A percentile compares a stretch with the other conserved stretches of the same genome.
Conservation (phyloP, 2,888 invertebrate genomes). For the Chrysolina oricalcia region DNA sequence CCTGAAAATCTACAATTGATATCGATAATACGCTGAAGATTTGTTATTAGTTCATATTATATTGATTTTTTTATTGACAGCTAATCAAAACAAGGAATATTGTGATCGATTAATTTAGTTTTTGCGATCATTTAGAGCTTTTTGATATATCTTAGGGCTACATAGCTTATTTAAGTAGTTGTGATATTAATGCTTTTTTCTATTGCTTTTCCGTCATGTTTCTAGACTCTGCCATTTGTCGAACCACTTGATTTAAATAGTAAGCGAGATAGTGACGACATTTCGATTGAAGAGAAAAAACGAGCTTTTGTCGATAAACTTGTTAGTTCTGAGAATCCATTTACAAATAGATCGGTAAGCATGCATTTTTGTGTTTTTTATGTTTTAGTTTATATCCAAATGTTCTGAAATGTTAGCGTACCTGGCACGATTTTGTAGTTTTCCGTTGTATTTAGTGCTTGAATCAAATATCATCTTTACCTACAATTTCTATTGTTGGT, state of each 20-base stretch:
- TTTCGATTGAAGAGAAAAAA: slow-evolving; percentile 63
- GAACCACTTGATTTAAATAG: slow-evolving; percentile 67
- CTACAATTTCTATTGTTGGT: no score
- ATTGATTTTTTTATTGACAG: no score
- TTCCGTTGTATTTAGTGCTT: slow-evolving; percentile 4
- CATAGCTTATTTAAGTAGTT: background rate
- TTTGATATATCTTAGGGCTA: background rate
- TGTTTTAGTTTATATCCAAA: slow-evolving; percentile 6
- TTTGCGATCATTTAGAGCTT: background rate
- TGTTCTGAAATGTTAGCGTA: background rate
- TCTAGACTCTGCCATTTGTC: slow-evolving; percentile 66
- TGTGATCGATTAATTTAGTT: no score
- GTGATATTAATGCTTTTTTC: slow-evolving; percentile 44
- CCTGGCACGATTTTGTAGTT: background rate
- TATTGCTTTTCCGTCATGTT: slow-evolving; percentile 55
- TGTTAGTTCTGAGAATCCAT: slow-evolving; percentile 64
- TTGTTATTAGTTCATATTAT: no score
- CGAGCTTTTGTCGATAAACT: slow-evolving; percentile 66
- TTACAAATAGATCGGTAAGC: slow-evolving; percentile 69
- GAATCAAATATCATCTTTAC: background rate
- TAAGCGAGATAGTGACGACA: slow-evolving; percentile 60
- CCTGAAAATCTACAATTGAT: no score
- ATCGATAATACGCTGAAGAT: no score
- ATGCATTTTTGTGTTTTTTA: slow-evolving; percentile 57
- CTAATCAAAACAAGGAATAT: no score